Evolutionary conservation across 2,113 vertebrate species (phyloP), one percentile per base, ranked within the genome.

Genomic region (Acrocephalus arundinaceus): DNA sequence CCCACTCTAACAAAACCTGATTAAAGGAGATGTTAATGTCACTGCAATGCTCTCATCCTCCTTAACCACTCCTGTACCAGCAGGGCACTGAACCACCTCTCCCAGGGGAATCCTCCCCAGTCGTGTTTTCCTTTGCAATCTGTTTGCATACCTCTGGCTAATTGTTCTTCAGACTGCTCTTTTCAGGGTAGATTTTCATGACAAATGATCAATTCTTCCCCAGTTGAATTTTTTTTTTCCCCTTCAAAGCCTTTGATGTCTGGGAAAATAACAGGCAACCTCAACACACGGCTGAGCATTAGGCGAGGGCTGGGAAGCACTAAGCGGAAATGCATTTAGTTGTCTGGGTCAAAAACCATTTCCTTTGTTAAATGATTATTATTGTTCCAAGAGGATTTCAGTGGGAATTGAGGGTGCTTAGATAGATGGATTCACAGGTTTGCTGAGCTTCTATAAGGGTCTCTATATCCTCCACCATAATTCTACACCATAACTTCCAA

Each of bases 371-470:
- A 96, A 96, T 94, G 95, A 94, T 94, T 93, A 96, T 94, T 96
- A 95, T 93, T 96, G 96, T 97, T 97, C 96, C 96, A 95, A 95
- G 90, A 97, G 96, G 93, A 96, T 94, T 97, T 97, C 96, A 96
- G 57, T 90, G 96, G 85, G 94, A 96, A 96, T 97, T 97, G 96
- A 95, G 96, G 96, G 96, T 96, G 96, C 94, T 97, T 96, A 96
- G 92, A 96, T 94, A 94, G 96, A 97, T 96, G 92, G 94, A 96
- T 96, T 96, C 94, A 96, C 96, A 95, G 93, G 93, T 95, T 96
- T 94, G 92, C 83, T 94, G 94, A 96, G 96, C 96, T 97, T 96
- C 96, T 94, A 96, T 94, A 97, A 96, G 96, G 92, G 94, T 96
- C 83, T 96, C 96, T 95, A 86, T 96, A 97, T 96, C 85, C 96